Evolutionary conservation across 2,797 vertebrate species (phyloP).

Genomic region (Decapterus maruadsi): DNA sequence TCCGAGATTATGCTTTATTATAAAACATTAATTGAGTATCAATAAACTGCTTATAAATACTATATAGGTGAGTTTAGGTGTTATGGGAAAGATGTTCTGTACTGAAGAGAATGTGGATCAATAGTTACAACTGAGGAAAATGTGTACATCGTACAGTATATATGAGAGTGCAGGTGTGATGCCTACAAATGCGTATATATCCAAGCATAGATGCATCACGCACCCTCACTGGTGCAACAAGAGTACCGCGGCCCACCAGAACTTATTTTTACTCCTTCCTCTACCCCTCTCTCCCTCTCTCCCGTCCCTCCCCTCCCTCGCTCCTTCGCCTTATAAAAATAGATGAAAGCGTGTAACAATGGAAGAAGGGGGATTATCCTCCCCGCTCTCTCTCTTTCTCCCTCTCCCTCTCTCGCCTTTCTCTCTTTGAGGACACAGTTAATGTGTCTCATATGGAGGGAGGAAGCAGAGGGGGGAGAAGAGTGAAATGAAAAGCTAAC

Average conservation of each 20-base stretch:
- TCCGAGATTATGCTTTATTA: neutral
- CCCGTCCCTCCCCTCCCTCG: slow-evolving; percentile 19
- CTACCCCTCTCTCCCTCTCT: slow-evolving; percentile 5
- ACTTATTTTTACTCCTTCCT: slow-evolving; percentile 62
- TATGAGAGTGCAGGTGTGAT: neutral
- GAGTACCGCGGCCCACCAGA: slow-evolving; percentile 55
- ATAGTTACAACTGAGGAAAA: neutral
- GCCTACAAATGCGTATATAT: slow-evolving; percentile 21
- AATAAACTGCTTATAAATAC: neutral
- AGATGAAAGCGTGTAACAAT: slow-evolving; percentile 79
- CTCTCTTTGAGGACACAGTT: slow-evolving; percentile 67
- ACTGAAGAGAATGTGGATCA: slow-evolving; percentile 2
- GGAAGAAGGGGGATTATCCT: slow-evolving; percentile 71
- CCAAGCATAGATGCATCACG: slow-evolving; percentile 49
- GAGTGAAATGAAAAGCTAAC: slow-evolving; percentile 65
- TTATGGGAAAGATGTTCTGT: neutral
- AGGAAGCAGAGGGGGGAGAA: neutral
- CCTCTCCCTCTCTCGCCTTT: slow-evolving; percentile 23
- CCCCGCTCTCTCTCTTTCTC: slow-evolving; percentile 24
- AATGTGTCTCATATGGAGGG: slow-evolving; percentile 68
- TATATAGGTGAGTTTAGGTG: too few species aligned
- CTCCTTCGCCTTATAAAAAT: slow-evolving; percentile 75
- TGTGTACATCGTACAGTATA: neutral
- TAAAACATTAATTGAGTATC: neutral
- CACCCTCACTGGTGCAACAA: slow-evolving; percentile 59